These are phyloP conservation scores for Drosophila lacertosa DNA, from an alignment of 1,140 invertebrate genomes.

Conservation along the genomic window DNA sequence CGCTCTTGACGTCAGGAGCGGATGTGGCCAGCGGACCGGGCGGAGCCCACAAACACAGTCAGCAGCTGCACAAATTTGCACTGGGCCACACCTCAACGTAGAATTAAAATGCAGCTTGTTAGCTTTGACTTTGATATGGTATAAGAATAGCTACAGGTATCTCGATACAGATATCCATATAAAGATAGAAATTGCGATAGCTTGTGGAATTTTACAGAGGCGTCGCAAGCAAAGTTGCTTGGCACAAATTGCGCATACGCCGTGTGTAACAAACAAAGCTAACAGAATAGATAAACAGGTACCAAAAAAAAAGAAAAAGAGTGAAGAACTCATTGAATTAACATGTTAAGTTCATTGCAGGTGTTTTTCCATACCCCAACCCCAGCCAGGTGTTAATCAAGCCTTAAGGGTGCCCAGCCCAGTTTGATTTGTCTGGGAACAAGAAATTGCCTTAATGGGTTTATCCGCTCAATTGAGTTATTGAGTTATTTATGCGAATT, in stretches of 20 bases:
- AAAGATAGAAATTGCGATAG: neutral
- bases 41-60: neutral
- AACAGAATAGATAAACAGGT: slow-evolving; percentile 22
- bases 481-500: slow-evolving; percentile 29
- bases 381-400: slow-evolving; percentile 14
- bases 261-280: slow-evolving; percentile 51
- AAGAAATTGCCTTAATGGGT: slow-evolving; percentile 14
- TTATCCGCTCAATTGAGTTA: slow-evolving; percentile 2
- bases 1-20: slow-evolving; percentile 60
- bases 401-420: neutral
- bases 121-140: slow-evolving; percentile 13
- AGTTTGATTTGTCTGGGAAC: neutral
- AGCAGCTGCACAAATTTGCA: slow-evolving; percentile 17
- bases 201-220: slow-evolving; percentile 37
- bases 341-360: slow-evolving; percentile 8
- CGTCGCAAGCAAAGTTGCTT: slow-evolving; percentile 6
- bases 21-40: neutral
- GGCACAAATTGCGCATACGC: slow-evolving; percentile 66
- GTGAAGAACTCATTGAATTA: slow-evolving; percentile 1
- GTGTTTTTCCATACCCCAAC: slow-evolving; percentile 26
- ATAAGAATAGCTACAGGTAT: slow-evolving; percentile 6
- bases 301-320: neutral
- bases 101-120: slow-evolving; percentile 65
- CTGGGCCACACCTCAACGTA: neutral
- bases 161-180: neutral